A percentile compares a stretch with the other conserved stretches of the same genome.
Evolutionary conservation across 2,797 vertebrate genomes (phyloP).

Genomic region (Alfaro cultratus): DNA sequence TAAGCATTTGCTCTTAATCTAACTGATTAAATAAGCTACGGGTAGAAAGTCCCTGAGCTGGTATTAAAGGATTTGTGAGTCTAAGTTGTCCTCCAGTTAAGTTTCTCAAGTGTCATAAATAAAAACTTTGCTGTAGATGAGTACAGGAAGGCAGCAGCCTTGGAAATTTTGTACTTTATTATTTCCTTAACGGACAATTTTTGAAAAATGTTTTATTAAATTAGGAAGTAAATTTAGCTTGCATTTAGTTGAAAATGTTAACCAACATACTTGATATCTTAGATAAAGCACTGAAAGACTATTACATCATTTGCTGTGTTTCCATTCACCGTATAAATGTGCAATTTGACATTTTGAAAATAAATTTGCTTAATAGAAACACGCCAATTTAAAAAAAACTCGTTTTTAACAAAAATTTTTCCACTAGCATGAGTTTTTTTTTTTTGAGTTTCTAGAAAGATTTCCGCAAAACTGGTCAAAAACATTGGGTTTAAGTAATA

Average conservation of each 20-base stretch:
- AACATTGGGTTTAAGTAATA: no score
- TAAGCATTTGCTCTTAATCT: constrained; percentile 68
- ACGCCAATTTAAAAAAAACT: no score
- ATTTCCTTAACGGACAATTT: background rate
- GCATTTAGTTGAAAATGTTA: background rate
- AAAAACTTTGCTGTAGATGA: constrained; percentile 28
- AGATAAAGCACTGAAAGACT: background rate
- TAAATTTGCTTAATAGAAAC: no score
- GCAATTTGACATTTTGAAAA: no score
- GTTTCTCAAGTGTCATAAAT: constrained; percentile 29
- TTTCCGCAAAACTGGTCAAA: no score
- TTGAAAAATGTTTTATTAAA: no score
- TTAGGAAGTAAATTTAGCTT: background rate
- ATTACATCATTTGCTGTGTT: no score
- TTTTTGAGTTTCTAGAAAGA: no score
- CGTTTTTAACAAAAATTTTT: no score
- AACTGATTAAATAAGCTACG: constrained; percentile 59
- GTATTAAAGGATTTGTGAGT: constrained; percentile 53
- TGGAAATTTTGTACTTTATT: background rate
- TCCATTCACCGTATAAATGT: no score
- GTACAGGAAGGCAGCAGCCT: constrained; percentile 5
- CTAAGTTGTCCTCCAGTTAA: constrained; percentile 46
- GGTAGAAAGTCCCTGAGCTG: constrained; percentile 52
- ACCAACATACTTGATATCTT: background rate
- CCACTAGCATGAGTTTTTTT: no score